Evolutionary conservation across 2,113 vertebrate genomes (phyloP), one percentile per base, ranked within the genome.

Genomic region (Paraplagusia blochii): DNA sequence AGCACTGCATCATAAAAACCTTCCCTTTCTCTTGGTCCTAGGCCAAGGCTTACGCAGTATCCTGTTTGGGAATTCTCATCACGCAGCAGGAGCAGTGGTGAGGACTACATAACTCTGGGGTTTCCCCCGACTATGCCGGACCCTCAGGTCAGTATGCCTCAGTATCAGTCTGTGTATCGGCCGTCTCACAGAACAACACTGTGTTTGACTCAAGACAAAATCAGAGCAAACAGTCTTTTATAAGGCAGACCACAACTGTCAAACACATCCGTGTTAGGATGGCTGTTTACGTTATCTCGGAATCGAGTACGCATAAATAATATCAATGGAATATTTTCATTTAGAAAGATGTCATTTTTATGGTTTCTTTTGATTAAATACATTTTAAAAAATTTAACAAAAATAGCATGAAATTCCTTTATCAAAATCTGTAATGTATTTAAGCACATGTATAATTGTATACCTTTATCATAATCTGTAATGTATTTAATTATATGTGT

Each of bases 81-180:
- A 53, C 18, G 15, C 40, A 74, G 50, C 38, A 39, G 57, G 3
- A 43, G 42, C 42, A 43, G 42, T 14, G n/a, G 42, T 8, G n/a
- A 11, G 3, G 0, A 0, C 64, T 66, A 66, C 53, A 16, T 0
- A 3, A 66, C 29, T 54, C 40, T 1, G 63, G 75, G 79, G 59
- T 61, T 80, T 73, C 61, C 77, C 76, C 48, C 68, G 58, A 8
- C 0, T 53, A 14, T 49, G 36, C 16, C 15, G 34, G 69, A 73
- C 74, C 69, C 66, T 67, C 56, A 44, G 18, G 2, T 55, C 61
- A 38, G 48, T 34, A 50, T 29, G 39, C 44, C 40, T 17, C 17
- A 34, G 12, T 54, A 61, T 46, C 64, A 14, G n/a, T n/a, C n/a
- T n/a, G n/a, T n/a, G n/a, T n/a, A n/a, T n/a, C n/a, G 16, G 53